A percentile compares a stretch with the other conserved stretches of the same genome.
phyloP scores from a whole-genome alignment of 2,888 invertebrate species.

The Drosophila pseudotakahashii region DNA sequence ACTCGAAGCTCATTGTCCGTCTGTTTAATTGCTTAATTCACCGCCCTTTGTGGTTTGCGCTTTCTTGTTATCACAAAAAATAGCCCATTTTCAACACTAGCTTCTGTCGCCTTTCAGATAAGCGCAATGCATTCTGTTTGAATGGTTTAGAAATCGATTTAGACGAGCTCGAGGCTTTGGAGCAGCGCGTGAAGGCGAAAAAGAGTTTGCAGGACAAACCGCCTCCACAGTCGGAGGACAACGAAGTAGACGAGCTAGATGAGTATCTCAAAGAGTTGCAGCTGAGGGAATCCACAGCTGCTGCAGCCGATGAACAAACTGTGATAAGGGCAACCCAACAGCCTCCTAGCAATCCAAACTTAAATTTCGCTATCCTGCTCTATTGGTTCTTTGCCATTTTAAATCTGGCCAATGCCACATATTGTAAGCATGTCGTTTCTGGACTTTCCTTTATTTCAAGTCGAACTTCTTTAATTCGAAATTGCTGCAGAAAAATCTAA shows the following conservation, averaged over 20 bases:
- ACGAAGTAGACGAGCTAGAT: slow-evolving; percentile 83
- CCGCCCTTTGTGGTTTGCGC: background rate
- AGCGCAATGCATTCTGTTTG: slow-evolving; percentile 82
- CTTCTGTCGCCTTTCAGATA: slow-evolving; percentile 82
- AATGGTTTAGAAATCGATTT: slow-evolving; percentile 85
- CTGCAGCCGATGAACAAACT: slow-evolving; percentile 30
- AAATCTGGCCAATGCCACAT: slow-evolving; percentile 82
- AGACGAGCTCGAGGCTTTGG: slow-evolving; percentile 83
- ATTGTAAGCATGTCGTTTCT: slow-evolving; percentile 81
- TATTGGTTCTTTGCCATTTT: slow-evolving; percentile 84
- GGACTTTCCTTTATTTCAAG: slow-evolving; percentile 31
- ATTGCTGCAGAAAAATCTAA: background rate
- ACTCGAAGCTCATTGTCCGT: slow-evolving; percentile 27
- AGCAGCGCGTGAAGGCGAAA: slow-evolving; percentile 81
- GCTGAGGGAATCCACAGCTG: slow-evolving; percentile 60
- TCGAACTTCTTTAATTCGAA: slow-evolving; percentile 32
- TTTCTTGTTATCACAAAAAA: slow-evolving; percentile 1
- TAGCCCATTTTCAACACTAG: slow-evolving; percentile 48
- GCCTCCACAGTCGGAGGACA: slow-evolving; percentile 29
- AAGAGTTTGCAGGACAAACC: slow-evolving; percentile 56
- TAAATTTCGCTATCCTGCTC: slow-evolving; percentile 81
- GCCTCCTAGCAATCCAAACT: slow-evolving; percentile 37
- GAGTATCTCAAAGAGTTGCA: slow-evolving; percentile 83
- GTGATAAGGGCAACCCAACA: slow-evolving; percentile 43
- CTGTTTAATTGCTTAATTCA: slow-evolving; percentile 4